A percentile compares a stretch with the other conserved stretches of the same genome.
phyloP scores from a whole-genome alignment of 2,797 vertebrate genomes.

The Helicolenus hilgendorfi region DNA sequence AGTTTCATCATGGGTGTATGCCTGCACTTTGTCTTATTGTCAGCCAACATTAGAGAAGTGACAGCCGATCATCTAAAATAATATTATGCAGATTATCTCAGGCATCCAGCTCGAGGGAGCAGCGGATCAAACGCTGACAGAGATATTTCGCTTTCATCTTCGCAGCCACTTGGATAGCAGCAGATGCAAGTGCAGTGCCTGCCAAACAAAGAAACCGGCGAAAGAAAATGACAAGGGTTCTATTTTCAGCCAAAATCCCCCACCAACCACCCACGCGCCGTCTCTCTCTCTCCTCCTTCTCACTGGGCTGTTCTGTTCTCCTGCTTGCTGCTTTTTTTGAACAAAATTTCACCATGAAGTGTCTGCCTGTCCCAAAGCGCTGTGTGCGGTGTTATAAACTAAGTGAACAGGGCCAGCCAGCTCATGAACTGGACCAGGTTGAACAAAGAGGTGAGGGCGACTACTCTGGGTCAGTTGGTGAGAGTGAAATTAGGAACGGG shows the following conservation, averaged over 20 bases:
- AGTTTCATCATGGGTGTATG: not conserved
- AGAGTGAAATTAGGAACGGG: constrained; percentile 61
- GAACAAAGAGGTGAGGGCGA: constrained; percentile 64
- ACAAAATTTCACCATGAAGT: constrained; percentile 22
- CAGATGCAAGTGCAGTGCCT: constrained; percentile 42
- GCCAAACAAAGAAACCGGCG: constrained; percentile 71
- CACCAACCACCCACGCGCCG: constrained; percentile 63
- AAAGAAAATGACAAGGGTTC: constrained; percentile 83
- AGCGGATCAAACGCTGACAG: constrained; percentile 31
- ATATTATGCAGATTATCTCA: constrained; percentile 44
- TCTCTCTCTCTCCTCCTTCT: constrained; percentile 4
- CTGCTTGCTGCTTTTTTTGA: constrained; percentile 20
- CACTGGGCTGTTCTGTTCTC: constrained; percentile 35
- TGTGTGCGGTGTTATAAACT: constrained; percentile 19
- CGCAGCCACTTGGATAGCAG: constrained; percentile 52
- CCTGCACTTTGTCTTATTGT: not conserved
- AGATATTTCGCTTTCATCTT: constrained; percentile 50
- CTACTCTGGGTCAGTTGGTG: constrained; percentile 69
- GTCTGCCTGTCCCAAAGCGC: constrained; percentile 31
- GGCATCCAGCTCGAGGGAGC: constrained; percentile 22
- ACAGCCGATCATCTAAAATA: constrained; percentile 4
- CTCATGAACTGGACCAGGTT: constrained; percentile 40
- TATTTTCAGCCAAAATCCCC: constrained; percentile 82
- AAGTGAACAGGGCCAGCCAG: constrained; percentile 13
- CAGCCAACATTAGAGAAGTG: not conserved